Evolutionary conservation across 2,797 vertebrate species (phyloP).

Genomic region (Anomalospiza imberbis): DNA sequence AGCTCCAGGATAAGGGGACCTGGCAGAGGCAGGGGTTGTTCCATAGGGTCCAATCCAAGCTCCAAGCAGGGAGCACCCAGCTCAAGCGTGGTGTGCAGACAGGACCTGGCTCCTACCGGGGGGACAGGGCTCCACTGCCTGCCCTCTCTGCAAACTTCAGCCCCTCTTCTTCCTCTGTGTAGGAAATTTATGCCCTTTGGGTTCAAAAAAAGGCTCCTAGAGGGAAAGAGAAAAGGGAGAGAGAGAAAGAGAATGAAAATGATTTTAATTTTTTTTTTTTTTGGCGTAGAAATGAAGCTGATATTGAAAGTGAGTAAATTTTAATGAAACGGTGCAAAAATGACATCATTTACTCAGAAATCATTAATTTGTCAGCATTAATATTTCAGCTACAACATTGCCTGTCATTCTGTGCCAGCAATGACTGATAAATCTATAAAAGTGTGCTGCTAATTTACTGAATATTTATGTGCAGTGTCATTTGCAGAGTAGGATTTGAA

Average conservation of each 20-base stretch:
- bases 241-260: conserved; percentile 72
- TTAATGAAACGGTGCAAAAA: conserved; percentile 96
- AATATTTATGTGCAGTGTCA: conserved; percentile 99
- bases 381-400: conserved; percentile 97
- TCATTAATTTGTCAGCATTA: conserved; percentile 99
- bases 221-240: neutral
- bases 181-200: conserved; percentile 60
- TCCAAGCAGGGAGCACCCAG: fast-evolving
- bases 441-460: conserved; percentile 97
- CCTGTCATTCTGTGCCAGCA: conserved; percentile 95
- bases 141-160: neutral
- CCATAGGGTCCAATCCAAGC: fast-evolving
- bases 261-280: conserved; percentile 77
- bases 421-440: conserved; percentile 99
- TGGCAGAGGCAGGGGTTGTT: neutral
- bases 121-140: neutral
- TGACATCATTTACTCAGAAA: conserved; percentile 99
- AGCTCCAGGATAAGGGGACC: neutral
- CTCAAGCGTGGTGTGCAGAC: fast-evolving
- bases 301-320: conserved; percentile 93
- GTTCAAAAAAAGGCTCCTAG: conserved; percentile 23
- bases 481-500: conserved; percentile 87
- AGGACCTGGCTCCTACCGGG: fast-evolving
- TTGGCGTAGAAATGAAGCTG: conserved; percentile 80
- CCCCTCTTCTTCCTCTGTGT: neutral